Base-by-base conservation (phyloP, 2,113 vertebrate species). In the Chionomys nivalis region DNA sequence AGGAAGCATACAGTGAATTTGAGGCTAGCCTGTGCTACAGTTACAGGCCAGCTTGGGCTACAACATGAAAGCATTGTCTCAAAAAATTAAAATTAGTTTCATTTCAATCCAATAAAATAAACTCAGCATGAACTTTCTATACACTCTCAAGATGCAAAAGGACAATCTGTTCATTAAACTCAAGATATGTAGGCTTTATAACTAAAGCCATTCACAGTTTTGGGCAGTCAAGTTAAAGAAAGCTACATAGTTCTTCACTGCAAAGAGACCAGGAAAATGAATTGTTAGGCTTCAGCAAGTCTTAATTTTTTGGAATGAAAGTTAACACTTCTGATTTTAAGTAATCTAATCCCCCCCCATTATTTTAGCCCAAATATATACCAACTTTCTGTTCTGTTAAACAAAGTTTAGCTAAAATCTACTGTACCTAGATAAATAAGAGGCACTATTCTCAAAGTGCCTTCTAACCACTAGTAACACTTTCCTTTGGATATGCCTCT, bases 381-480 rank as follows among this genome's bases (percentile, higher is more conserved):
- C 82, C 73, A 28, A 79, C 47, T n/a, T 87, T 23, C 61, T 93
- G 17, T 36, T 93, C 66, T 94, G 31, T 78, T 77, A 11, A 79
- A 13, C 31, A 55, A 73, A 66, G 65, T 75, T 90, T 82, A 94
- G 36, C 73, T 89, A 91, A 95, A 61, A 39, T 95, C 39, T 94
- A 73, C 66, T 89, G 85, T 86, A 85, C 49, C 13, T 24, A 78
- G 55, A 42, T 93, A 86, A 90, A 85, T 55, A 94, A 94, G 55
- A 91, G 66, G 31, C 26, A 89, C 13, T 90, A 68, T 47, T 75
- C 21, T 95, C 65, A 58, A 14, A 79, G 21, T 93, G 68, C 76
- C 65, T 95, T 96, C 76, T 94, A 78, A 66, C 58, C 75, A 44
- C 44, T 92, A 65, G 78, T 88, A 93, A 70, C 19, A 82, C 55